Evolutionary conservation across 2,797 vertebrate species (phyloP).

Genomic region (Anas acuta): DNA sequence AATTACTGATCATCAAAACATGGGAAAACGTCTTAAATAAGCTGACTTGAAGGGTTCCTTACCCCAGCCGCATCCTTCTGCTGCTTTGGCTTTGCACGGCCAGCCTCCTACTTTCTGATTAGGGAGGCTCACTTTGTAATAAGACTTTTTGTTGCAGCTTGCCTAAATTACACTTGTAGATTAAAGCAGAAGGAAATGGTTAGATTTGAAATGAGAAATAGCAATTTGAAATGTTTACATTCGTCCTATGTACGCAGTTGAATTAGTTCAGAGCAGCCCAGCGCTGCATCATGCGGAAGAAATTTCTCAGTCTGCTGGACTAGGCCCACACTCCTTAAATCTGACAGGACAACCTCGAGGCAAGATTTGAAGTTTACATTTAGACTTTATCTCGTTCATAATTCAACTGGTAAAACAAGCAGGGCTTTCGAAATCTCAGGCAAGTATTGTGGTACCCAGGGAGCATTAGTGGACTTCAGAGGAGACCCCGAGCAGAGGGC

Average conservation of each 20-base stretch:
- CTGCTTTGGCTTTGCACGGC: neutral
- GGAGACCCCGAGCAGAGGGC: neutral
- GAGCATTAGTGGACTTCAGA: accelerated
- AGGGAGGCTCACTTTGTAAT: neutral
- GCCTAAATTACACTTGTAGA: neutral
- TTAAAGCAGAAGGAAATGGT: neutral
- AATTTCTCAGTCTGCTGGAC: neutral
- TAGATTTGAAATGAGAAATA: neutral
- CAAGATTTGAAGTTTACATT: neutral
- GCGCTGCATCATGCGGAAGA: neutral
- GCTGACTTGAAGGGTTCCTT: neutral
- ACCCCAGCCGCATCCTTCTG: neutral
- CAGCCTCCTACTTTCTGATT: neutral
- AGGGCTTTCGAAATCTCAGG: neutral
- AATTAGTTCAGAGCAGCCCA: neutral
- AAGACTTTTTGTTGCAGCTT: neutral
- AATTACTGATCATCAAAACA: neutral
- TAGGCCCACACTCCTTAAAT: neutral
- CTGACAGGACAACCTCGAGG: neutral
- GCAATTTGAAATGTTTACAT: neutral
- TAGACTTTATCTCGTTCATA: neutral
- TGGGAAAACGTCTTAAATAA: neutral
- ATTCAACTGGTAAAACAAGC: neutral
- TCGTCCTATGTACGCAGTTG: too few species aligned
- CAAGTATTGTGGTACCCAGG: accelerated